These are phyloP conservation scores for Reticulitermes speratus DNA, from an alignment of 1,140 invertebrate species.

Conservation along the genomic window DNA sequence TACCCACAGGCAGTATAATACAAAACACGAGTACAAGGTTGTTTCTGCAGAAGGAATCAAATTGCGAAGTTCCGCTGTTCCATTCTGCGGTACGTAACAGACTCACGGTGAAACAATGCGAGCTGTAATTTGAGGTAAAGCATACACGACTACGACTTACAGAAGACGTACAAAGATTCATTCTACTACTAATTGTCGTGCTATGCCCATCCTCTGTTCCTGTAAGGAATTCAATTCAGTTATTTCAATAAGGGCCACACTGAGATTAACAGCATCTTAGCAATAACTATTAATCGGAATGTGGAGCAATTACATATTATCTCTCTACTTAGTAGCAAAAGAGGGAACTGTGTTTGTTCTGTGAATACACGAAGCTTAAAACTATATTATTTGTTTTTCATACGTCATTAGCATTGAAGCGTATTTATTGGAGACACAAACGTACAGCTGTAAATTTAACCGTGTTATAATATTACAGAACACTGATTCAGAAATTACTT, in stretches of 20 bases:
- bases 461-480: too few species aligned
- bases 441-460: too few species aligned
- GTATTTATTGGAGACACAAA: too few species aligned
- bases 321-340: too few species aligned
- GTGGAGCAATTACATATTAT: too few species aligned
- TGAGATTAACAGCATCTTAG: too few species aligned
- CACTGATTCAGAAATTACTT: too few species aligned
- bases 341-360: too few species aligned
- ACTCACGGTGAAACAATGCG: not conserved
- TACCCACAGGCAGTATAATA: not conserved
- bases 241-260: not conserved
- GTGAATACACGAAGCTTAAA: too few species aligned
- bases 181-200: not conserved
- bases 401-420: too few species aligned
- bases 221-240: not conserved
- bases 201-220: not conserved
- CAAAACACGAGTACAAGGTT: not conserved
- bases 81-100: not conserved
- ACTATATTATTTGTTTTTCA: too few species aligned
- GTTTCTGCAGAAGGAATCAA: not conserved
- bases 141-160: not conserved
- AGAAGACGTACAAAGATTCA: not conserved
- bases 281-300: too few species aligned
- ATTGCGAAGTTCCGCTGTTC: not conserved
- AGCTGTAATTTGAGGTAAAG: not conserved